A percentile compares a stretch with the other conserved stretches of the same genome.
Conservation (phyloP, 2,888 invertebrate genomes). For the Lagria hirta region DNA sequence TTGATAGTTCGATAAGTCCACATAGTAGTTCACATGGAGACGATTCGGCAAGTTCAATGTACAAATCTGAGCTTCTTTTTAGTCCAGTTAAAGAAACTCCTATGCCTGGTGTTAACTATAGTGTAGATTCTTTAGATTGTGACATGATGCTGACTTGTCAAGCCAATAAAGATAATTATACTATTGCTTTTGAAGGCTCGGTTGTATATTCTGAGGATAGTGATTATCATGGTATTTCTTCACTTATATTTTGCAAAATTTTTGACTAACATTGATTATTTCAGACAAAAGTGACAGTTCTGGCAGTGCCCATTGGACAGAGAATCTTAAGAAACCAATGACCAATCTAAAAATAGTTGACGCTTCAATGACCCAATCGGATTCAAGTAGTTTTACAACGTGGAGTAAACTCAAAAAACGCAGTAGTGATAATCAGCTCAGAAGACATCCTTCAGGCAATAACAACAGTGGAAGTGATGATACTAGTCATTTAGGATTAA, state of each 20-base stretch:
- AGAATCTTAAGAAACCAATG: conserved; percentile 39
- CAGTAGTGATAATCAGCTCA: conserved; percentile 62
- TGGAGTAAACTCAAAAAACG: conserved; percentile 84
- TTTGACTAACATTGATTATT: conserved; percentile 10
- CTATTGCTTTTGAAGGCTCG: conserved; percentile 91
- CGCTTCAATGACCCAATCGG: conserved; percentile 83
- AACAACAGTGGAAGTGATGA: conserved; percentile 59
- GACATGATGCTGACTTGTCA: conserved; percentile 89
- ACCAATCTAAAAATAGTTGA: conserved; percentile 51
- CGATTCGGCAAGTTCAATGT: conserved; percentile 75
- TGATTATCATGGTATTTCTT: conserved; percentile 64
- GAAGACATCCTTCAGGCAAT: conserved; percentile 72
- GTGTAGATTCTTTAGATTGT: conserved; percentile 89
- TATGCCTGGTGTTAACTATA: conserved; percentile 73
- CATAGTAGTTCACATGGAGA: conserved; percentile 76
- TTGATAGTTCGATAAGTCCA: conserved; percentile 74
- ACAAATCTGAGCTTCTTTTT: conserved; percentile 88
- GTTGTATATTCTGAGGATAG: conserved; percentile 83
- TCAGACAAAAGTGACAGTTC: conserved; percentile 46
- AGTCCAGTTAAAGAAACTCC: conserved; percentile 85
- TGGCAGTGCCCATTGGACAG: conserved; percentile 46
- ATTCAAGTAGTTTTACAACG: conserved; percentile 79
- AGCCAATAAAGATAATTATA: conserved; percentile 92
- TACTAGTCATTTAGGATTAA: conserved; percentile 59
- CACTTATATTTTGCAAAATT: too few relatives aligned